Percentiles rank a stretch among this genome's conserved stretches.
Evolutionary conservation across 1,140 invertebrate species (phyloP).

Genomic region (Lethrus apterus): DNA sequence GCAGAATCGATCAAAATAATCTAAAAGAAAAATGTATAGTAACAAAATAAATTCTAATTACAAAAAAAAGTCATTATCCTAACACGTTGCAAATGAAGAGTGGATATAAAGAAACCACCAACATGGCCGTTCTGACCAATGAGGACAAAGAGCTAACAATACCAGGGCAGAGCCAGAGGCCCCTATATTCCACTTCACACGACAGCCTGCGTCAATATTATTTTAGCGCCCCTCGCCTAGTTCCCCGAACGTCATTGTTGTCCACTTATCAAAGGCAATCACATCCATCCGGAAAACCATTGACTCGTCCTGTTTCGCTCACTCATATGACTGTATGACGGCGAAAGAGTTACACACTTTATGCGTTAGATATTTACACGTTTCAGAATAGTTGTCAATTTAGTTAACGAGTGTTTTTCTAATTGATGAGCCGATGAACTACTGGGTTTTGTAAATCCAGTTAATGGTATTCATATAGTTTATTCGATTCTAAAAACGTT

Average conservation of each 20-base stretch:
- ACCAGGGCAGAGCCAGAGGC: conserved; percentile 14
- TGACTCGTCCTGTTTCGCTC: not conserved
- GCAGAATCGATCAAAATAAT: too few relatives aligned
- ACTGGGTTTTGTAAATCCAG: too few relatives aligned
- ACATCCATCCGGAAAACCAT: conserved; percentile 14
- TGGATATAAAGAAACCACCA: conserved; percentile 11
- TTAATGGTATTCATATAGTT: too few relatives aligned
- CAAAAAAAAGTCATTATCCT: too few relatives aligned
- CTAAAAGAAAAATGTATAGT: too few relatives aligned
- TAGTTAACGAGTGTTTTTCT: conserved; percentile 14
- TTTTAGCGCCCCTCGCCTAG: conserved; percentile 16
- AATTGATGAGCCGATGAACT: conserved; percentile 16
- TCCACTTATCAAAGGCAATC: conserved; percentile 10
- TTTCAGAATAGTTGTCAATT: conserved; percentile 10
- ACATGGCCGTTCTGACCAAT: conserved; percentile 19
- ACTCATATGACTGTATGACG: not conserved
- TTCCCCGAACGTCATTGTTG: conserved; percentile 6
- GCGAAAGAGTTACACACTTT: not conserved
- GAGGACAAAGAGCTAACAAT: conserved; percentile 14
- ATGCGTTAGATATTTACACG: not conserved
- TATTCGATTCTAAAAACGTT: too few relatives aligned
- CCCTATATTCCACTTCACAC: conserved; percentile 18
- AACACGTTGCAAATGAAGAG: too few relatives aligned
- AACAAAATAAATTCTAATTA: too few relatives aligned
- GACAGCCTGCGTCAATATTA: conserved; percentile 20